phyloP scores from a whole-genome alignment of 2,888 invertebrate species.

The Troides oblongomaculatus region DNA sequence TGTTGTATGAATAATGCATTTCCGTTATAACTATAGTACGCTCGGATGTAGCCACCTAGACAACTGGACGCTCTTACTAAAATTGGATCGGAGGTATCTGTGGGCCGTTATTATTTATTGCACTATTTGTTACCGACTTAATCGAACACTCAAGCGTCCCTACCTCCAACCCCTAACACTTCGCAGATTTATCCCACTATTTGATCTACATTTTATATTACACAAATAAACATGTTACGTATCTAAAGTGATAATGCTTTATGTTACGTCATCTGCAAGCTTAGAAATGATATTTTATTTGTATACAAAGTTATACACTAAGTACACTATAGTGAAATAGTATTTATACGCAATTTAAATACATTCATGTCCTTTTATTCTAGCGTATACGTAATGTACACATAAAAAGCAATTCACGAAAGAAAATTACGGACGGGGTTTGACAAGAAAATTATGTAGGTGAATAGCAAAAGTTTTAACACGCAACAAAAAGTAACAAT shows the following conservation, averaged over 20 bases:
- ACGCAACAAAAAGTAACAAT: constrained; percentile 47
- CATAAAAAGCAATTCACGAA: constrained; percentile 34
- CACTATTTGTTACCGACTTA: constrained; percentile 24
- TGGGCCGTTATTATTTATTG: constrained; percentile 31
- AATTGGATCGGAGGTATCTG: constrained; percentile 30
- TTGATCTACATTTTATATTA: neutral
- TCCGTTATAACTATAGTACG: constrained; percentile 39
- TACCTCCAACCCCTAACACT: neutral
- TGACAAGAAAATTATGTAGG: constrained; percentile 59
- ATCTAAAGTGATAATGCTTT: too few relatives aligned
- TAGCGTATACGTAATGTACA: constrained; percentile 7
- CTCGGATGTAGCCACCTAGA: constrained; percentile 20
- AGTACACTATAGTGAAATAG: too few relatives aligned
- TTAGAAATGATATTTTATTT: too few relatives aligned
- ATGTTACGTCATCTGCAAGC: too few relatives aligned
- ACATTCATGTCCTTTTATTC: too few relatives aligned
- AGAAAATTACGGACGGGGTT: constrained; percentile 44
- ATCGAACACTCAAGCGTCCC: neutral
- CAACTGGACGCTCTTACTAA: constrained; percentile 34
- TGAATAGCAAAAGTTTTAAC: constrained; percentile 48
- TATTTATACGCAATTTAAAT: too few relatives aligned
- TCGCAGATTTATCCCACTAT: neutral
- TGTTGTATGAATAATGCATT: constrained; percentile 62
- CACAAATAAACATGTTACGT: too few relatives aligned
- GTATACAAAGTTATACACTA: too few relatives aligned